Evolutionary conservation across 2,888 invertebrate species (phyloP), one percentile per base, ranked within the genome.

Genomic region (Lutraria lutraria): DNA sequence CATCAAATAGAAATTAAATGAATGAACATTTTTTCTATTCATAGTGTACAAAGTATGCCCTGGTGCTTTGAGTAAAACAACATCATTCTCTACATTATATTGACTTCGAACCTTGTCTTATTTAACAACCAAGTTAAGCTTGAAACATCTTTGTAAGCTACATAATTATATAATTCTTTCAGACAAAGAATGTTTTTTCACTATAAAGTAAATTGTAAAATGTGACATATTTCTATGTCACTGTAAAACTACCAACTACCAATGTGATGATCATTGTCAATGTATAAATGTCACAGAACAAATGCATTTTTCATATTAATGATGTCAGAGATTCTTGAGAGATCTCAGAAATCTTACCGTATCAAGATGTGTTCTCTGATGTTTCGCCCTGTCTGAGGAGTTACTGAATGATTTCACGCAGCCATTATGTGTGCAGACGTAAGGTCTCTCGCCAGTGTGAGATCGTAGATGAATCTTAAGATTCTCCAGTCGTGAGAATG

Each of bases 331-430:
- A 43, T 43, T 43, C 25, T n/a, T 25, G 0, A 25, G n/a, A 68
- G 25, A 68, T n/a, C 99, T 98, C 99, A 25, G n/a, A 68, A 68
- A 68, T n/a, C 99, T 98, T 99, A 99, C 99, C 98, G 99, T 99
- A 97, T 99, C 99, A 92, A 99, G 99, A 97, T 99, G 99, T 0
- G 99, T 99, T 93, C 99, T 97, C 96, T 99, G 99, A 97, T 99
- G 99, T 97, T 99, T 99, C 0, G 99, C 99, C 89, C 99, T 97
- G 97, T 99, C 99, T 21, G 99, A 99, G 0, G 99, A 99, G 96
- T 99, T 99, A 95, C 99, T 99, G 97, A 99, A 99, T 0, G 99
- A 99, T 96, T 99, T 99, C 54, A 98, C 98, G 96, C 99, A 99
- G 0, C 99, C 99, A 15, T 98, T 98, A 96, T 98, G 99, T 96